Conservation (phyloP, 2,797 vertebrate species). For the Harpagifer antarcticus region DNA sequence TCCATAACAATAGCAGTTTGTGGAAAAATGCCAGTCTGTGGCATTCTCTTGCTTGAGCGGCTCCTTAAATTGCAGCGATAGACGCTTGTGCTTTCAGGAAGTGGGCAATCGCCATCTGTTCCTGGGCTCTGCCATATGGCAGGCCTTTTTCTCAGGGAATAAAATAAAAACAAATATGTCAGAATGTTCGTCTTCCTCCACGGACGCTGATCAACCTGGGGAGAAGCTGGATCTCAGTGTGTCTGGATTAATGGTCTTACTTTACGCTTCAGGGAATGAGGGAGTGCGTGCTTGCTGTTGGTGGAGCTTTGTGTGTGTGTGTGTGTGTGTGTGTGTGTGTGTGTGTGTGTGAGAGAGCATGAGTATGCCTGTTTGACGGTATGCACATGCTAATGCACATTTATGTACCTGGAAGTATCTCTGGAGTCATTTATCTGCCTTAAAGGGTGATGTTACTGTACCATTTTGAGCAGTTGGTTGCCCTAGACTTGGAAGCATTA, state of each 20-base stretch:
- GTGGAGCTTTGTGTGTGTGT: conserved; percentile 33
- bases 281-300: conserved; percentile 50
- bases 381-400: conserved; percentile 57
- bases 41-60: conserved; percentile 81
- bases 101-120: conserved; percentile 91
- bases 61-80: conserved; percentile 87
- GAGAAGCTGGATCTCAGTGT: conserved; percentile 84
- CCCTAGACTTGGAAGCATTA: conserved; percentile 67
- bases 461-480: conserved; percentile 65
- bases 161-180: conserved; percentile 93
- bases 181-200: conserved; percentile 88
- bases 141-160: conserved; percentile 87
- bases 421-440: conserved; percentile 72
- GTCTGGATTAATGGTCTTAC: conserved; percentile 84
- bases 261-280: conserved; percentile 74
- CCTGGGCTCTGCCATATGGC: conserved; percentile 89
- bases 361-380: conserved; percentile 39
- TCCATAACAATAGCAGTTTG: conserved; percentile 83
- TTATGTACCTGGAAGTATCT: conserved; percentile 67
- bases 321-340: conserved; percentile 11
- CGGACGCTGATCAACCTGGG: conserved; percentile 87
- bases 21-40: conserved; percentile 84
- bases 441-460: conserved; percentile 52
- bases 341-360: not conserved
- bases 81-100: conserved; percentile 85